Percentiles rank a stretch among this genome's conserved stretches.
Evolutionary conservation across 2,797 vertebrate genomes (phyloP).

Genomic region (Aythya fuligula): DNA sequence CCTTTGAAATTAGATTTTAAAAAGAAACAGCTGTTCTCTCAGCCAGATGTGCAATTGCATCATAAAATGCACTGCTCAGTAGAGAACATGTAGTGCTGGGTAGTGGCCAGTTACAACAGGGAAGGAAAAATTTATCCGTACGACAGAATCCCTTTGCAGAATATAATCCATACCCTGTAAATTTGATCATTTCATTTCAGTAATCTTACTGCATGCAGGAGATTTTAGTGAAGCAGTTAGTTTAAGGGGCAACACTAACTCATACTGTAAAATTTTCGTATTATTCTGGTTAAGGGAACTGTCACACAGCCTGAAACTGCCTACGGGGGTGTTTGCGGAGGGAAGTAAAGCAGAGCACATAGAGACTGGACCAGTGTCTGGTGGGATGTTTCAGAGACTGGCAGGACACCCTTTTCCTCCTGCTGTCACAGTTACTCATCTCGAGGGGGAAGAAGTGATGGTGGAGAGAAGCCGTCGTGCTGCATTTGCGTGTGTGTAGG

Average conservation of each 20-base stretch:
- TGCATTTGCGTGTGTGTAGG: background rate
- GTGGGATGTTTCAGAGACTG: background rate
- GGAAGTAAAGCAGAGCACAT: background rate
- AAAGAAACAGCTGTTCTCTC: constrained; percentile 57
- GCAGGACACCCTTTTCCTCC: background rate
- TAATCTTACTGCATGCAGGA: background rate
- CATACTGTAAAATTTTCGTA: background rate
- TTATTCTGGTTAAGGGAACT: background rate
- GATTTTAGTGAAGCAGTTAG: background rate
- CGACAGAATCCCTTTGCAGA: background rate
- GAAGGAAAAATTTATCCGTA: background rate
- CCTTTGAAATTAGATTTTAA: constrained; percentile 52
- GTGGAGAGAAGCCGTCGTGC: background rate
- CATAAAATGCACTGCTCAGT: constrained; percentile 25
- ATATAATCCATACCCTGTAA: background rate
- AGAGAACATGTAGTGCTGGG: constrained; percentile 50
- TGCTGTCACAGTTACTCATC: background rate
- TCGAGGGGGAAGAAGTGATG: background rate
- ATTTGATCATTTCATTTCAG: background rate
- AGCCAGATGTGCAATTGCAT: constrained; percentile 67
- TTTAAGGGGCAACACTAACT: background rate
- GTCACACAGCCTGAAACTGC: background rate
- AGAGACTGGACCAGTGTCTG: background rate
- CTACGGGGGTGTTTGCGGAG: background rate
- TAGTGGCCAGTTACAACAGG: background rate